phyloP scores from a whole-genome alignment of 1,140 invertebrate genomes.

The Dendroctonus ponderosae region DNA sequence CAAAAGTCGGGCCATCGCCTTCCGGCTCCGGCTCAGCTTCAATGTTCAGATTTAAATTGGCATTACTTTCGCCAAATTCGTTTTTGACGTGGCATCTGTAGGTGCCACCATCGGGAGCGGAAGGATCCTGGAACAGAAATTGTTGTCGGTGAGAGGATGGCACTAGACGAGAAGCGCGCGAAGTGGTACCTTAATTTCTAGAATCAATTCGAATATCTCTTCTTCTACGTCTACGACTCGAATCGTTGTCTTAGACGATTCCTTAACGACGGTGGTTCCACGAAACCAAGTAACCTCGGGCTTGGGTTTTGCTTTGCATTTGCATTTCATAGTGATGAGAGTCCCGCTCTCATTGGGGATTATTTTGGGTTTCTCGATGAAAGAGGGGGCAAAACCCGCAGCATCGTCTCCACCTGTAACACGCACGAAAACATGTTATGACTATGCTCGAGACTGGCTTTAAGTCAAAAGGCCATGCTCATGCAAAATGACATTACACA shows the following conservation, averaged over 20 bases:
- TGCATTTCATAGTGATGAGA: constrained; percentile 93
- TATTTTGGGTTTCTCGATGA: constrained; percentile 95
- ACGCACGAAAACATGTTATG: constrained; percentile 36
- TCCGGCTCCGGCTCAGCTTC: constrained; percentile 89
- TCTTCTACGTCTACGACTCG: constrained; percentile 72
- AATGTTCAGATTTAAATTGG: constrained; percentile 97
- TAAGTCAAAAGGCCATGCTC: constrained; percentile 49
- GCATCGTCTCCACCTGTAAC: constrained; percentile 82
- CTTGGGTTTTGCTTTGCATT: constrained; percentile 89
- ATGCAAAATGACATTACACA: constrained; percentile 47
- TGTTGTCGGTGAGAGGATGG: not conserved
- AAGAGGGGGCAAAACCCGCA: constrained; percentile 88
- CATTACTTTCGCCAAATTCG: constrained; percentile 96
- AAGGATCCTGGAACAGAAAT: constrained; percentile 74
- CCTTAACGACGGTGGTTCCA: constrained; percentile 79
- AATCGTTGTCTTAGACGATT: constrained; percentile 83
- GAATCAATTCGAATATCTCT: constrained; percentile 84
- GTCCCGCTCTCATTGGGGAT: constrained; percentile 95
- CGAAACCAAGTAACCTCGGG: constrained; percentile 89
- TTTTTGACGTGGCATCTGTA: constrained; percentile 97
- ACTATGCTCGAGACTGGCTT: constrained; percentile 36
- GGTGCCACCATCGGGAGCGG: constrained; percentile 90
- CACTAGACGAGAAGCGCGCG: not conserved
- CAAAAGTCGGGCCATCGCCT: constrained; percentile 95
- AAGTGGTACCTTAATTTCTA: constrained; percentile 79